Percentiles rank a stretch among this genome's conserved stretches.
phyloP scores from a whole-genome alignment of 1,140 invertebrate genomes.

The Medauroidea extradentata region DNA sequence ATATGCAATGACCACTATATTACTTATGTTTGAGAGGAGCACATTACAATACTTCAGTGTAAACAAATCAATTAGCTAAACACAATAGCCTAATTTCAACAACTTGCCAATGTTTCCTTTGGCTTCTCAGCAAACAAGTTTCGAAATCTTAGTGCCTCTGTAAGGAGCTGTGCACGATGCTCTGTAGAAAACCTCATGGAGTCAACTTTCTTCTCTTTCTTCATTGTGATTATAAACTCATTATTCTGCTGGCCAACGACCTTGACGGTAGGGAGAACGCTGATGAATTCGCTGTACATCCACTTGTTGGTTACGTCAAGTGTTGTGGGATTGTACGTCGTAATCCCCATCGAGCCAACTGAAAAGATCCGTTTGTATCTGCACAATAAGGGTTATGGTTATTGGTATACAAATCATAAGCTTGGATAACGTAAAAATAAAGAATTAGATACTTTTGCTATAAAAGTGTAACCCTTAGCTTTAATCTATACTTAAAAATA shows the following conservation, averaged over 20 bases:
- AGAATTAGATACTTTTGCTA: too few relatives aligned
- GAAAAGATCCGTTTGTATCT: constrained; percentile 98
- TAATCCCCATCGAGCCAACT: constrained; percentile 90
- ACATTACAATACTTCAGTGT: too few relatives aligned
- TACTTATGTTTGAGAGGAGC: too few relatives aligned
- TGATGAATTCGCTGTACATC: constrained; percentile 79
- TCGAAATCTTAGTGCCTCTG: constrained; percentile 80
- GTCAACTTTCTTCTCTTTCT: constrained; percentile 87
- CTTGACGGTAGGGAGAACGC: constrained; percentile 58
- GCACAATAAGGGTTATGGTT: constrained; percentile 27
- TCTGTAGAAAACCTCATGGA: constrained; percentile 98
- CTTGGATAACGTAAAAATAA: too few relatives aligned
- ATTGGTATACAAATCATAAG: too few relatives aligned
- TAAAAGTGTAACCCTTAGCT: too few relatives aligned
- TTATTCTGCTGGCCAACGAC: constrained; percentile 47
- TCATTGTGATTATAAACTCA: constrained; percentile 84
- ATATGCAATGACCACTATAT: too few relatives aligned
- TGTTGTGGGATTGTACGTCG: constrained; percentile 93
- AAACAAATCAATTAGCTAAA: too few relatives aligned
- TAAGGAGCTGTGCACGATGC: constrained; percentile 85
- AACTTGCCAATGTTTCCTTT: constrained; percentile 65
- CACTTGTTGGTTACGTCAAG: constrained; percentile 97
- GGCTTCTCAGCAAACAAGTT: constrained; percentile 74
- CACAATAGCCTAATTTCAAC: background rate
- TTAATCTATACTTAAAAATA: too few relatives aligned